Conservation (phyloP, 1,140 invertebrate species). For the Hyles euphorbiae region DNA sequence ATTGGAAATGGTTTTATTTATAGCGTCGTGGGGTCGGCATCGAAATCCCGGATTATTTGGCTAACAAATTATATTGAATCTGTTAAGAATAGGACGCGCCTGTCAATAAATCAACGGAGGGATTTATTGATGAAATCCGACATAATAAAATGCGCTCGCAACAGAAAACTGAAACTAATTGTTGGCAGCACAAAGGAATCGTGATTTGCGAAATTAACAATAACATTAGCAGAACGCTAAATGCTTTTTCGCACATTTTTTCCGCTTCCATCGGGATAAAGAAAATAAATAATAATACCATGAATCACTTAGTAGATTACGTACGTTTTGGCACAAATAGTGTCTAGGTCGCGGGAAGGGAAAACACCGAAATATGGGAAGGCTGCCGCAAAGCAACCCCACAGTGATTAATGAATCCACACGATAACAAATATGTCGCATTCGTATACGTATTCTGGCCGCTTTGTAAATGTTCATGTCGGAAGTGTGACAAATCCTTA, state of each 20-base stretch:
- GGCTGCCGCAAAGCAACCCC: constrained; percentile 31
- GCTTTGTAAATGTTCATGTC: neutral
- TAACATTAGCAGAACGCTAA: constrained; percentile 1
- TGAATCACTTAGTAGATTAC: constrained; percentile 30
- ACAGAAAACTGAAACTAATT: no score
- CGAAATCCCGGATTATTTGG: constrained; percentile 69
- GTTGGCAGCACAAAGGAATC: neutral
- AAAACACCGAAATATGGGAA: constrained; percentile 28
- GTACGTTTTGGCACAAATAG: constrained; percentile 22
- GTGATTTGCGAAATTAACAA: constrained; percentile 1
- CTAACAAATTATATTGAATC: constrained; percentile 72
- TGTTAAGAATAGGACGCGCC: constrained; percentile 62
- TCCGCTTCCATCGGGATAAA: constrained; percentile 4
- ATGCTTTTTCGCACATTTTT: constrained; percentile 1
- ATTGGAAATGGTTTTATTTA: constrained; percentile 67
- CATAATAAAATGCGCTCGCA: constrained; percentile 29
- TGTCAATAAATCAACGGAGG: constrained; percentile 62
- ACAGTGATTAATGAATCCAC: constrained; percentile 46
- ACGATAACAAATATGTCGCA: constrained; percentile 44
- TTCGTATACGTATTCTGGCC: constrained; percentile 17
- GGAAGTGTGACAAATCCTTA: neutral
- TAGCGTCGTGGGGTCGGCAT: constrained; percentile 54
- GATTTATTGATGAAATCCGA: constrained; percentile 66
- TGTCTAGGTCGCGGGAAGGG: constrained; percentile 21
- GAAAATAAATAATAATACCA: constrained; percentile 22